phyloP scores from a whole-genome alignment of 2,113 vertebrate genomes.

The Spea bombifrons region DNA sequence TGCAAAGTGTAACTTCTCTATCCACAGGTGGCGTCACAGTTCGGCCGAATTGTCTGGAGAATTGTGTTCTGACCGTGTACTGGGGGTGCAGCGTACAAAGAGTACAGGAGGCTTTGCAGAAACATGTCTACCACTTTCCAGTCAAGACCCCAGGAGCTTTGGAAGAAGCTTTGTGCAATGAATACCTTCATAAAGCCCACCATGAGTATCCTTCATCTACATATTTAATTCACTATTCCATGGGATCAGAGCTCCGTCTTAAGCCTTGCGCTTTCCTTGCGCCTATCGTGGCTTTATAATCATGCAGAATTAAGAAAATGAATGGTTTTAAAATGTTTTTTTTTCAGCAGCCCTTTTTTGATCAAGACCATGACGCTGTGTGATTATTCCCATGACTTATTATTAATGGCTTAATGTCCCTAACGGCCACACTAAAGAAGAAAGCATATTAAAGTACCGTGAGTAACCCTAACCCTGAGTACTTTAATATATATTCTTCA shows the following conservation, averaged over 20 bases:
- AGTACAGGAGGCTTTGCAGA: constrained; percentile 77
- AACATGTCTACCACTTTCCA: constrained; percentile 66
- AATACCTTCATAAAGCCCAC: constrained; percentile 73
- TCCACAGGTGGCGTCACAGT: constrained; percentile 74
- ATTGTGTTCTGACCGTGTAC: constrained; percentile 82
- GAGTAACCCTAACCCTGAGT: no score
- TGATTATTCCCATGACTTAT: no score
- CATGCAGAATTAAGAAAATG: no score
- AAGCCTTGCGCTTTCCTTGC: no score
- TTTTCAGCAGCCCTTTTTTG: no score
- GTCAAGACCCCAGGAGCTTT: constrained; percentile 72
- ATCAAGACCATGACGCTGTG: no score
- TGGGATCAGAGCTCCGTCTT: background rate
- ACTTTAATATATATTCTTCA: no score
- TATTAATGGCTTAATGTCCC: no score
- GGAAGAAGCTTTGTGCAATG: constrained; percentile 73
- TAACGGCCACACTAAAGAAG: no score
- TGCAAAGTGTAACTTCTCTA: background rate
- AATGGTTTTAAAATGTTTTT: no score
- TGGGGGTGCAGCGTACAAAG: constrained; percentile 86
- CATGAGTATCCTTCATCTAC: constrained; percentile 83
- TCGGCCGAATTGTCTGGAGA: constrained; percentile 78
- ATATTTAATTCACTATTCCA: background rate
- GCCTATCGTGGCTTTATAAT: no score
- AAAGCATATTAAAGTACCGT: no score